Conservation (phyloP, 2,888 invertebrate genomes). For the Ochlodes sylvanus region DNA sequence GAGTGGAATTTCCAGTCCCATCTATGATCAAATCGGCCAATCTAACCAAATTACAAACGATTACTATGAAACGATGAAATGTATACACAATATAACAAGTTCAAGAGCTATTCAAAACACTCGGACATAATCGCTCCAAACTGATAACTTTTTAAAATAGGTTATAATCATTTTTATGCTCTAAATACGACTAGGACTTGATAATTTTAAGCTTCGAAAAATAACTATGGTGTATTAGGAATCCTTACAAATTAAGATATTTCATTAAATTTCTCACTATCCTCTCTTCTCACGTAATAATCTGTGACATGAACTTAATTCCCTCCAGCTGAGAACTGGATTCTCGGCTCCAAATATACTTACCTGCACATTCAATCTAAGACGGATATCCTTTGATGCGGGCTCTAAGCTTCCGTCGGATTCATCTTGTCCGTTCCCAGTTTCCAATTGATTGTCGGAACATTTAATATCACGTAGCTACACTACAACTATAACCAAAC, state of each 20-base stretch:
- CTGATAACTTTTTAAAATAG: too few relatives aligned
- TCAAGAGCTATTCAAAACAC: too few relatives aligned
- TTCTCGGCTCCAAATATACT: constrained; percentile 12
- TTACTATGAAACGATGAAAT: too few relatives aligned
- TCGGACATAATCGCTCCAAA: too few relatives aligned
- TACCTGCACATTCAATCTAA: constrained; percentile 15
- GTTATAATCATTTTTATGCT: too few relatives aligned
- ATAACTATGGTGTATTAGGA: too few relatives aligned
- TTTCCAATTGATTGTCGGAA: constrained; percentile 16
- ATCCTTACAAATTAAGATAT: too few relatives aligned
- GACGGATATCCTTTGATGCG: constrained; percentile 28
- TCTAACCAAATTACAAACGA: too few relatives aligned
- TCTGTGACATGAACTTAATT: background rate
- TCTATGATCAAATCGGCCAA: too few relatives aligned
- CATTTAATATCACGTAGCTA: constrained; percentile 10
- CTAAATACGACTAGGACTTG: too few relatives aligned
- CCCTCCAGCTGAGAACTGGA: background rate
- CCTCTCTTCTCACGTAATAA: background rate
- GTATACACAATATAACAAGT: too few relatives aligned
- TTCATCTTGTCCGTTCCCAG: constrained; percentile 9
- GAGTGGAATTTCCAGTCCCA: background rate
- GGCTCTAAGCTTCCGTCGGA: constrained; percentile 23
- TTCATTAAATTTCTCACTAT: background rate
- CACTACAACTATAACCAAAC: background rate
- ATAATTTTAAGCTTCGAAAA: too few relatives aligned